A percentile compares a stretch with the other conserved stretches of the same genome.
phyloP scores from a whole-genome alignment of 2,888 invertebrate genomes.

The Anticlea derivata region DNA sequence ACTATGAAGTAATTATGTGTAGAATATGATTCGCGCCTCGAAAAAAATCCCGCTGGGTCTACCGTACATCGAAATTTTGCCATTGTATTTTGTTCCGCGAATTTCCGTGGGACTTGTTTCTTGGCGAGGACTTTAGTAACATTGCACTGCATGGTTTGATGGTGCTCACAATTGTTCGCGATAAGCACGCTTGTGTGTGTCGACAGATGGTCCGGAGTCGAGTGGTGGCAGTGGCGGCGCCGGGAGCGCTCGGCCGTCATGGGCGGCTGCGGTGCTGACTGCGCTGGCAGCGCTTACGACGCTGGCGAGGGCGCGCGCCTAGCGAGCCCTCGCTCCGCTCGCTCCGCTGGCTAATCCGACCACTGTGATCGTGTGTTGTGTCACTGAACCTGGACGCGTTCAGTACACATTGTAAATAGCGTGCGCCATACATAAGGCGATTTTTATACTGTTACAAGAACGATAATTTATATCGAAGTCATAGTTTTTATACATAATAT shows the following conservation, averaged over 20 bases:
- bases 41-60: too few relatives aligned
- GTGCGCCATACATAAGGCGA: conserved; percentile 71
- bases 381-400: conserved; percentile 65
- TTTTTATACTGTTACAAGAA: conserved; percentile 76
- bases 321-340: conserved; percentile 27
- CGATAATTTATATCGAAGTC: conserved; percentile 81
- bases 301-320: conserved; percentile 36
- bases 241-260: conserved; percentile 33
- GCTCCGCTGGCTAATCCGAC: background rate
- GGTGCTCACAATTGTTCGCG: conserved; percentile 28
- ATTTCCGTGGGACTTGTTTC: too few relatives aligned
- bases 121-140: background rate
- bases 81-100: too few relatives aligned
- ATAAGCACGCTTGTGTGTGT: conserved; percentile 39
- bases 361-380: conserved; percentile 70
- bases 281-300: conserved; percentile 44
- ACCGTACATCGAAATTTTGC: too few relatives aligned
- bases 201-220: conserved; percentile 49
- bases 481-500: conserved; percentile 83
- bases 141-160: conserved; percentile 23
- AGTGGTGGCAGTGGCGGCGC: conserved; percentile 49
- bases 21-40: background rate
- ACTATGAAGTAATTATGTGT: conserved; percentile 19
- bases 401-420: conserved; percentile 70
- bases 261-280: conserved; percentile 28